Evolutionary conservation across 2,113 vertebrate genomes (phyloP), one percentile per base, ranked within the genome.

Genomic region (Typhlomys cinereus): DNA sequence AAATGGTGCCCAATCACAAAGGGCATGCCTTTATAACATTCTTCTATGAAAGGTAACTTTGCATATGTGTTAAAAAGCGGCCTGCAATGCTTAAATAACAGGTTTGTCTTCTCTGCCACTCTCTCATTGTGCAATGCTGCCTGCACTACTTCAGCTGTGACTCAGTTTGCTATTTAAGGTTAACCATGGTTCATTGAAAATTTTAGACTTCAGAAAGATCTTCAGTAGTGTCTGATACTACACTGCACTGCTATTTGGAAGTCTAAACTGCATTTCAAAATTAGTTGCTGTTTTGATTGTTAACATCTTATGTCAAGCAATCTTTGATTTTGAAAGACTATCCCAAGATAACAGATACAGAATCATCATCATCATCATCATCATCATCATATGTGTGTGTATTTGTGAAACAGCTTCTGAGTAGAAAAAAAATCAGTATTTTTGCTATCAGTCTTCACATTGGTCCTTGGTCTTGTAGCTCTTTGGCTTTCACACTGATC

Each of bases 281-380:
- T 36, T 27, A 1, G 5, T 83, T 86, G 46, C 57, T 62, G 27
- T 1, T n/a, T 39, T 21, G 2, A 20, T 44, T 57, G 41, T 2
- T 18, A 2, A 8, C 1, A 78, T n/a, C 85, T 84, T 80, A 54
- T 81, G 67, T 48, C 29, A 50, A 10, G 11, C 4, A 41, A 25
- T 66, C 48, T 69, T 11, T 90, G 34, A 89, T 74, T 89, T 46
- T 89, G 54, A 59, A 70, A 71, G 44, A 64, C 52, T 34, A 27
- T 10, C 6, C 78, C 2, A 84, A 21, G 9, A 6, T 2, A 57
- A 4, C 25, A 46, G 34, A 61, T 48, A 44, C 8, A 14, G 36
- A 73, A 9, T 48, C n/a, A n/a, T n/a, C n/a, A n/a, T n/a, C n/a
- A n/a, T n/a, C n/a, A n/a, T n/a, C n/a, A n/a, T n/a, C n/a, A n/a